A percentile compares a stretch with the other conserved stretches of the same genome.
Evolutionary conservation across 1,140 invertebrate genomes (phyloP).

Genomic region (Philaenus spumarius): DNA sequence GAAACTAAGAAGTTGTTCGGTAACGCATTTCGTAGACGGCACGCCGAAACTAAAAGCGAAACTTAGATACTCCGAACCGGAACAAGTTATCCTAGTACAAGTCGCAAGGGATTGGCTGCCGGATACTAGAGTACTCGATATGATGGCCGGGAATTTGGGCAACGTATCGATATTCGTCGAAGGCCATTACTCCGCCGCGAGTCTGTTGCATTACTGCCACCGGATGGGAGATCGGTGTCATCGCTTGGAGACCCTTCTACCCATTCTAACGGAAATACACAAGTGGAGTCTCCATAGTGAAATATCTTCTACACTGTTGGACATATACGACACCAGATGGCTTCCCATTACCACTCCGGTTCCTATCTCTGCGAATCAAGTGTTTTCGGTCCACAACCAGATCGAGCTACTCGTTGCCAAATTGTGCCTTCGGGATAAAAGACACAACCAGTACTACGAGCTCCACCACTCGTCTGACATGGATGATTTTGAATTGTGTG

Average conservation of each 20-base stretch:
- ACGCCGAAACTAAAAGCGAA: slow-evolving; percentile 3
- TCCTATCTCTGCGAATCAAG: slow-evolving; percentile 14
- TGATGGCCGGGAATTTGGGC: slow-evolving; percentile 20
- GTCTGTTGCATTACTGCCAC: slow-evolving; percentile 16
- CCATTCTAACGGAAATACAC: slow-evolving; percentile 22
- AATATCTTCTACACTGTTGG: slow-evolving; percentile 4
- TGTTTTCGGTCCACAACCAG: slow-evolving; percentile 18
- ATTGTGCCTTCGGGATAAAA: slow-evolving; percentile 22
- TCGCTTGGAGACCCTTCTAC: slow-evolving; percentile 15
- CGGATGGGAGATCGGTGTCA: slow-evolving; percentile 16
- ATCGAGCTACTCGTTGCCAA: slow-evolving; percentile 22
- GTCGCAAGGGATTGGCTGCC: slow-evolving; percentile 20
- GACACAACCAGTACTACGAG: slow-evolving; percentile 24
- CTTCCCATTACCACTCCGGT: slow-evolving; percentile 16
- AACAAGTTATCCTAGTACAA: slow-evolving; percentile 18
- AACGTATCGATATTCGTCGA: slow-evolving; percentile 26
- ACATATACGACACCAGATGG: slow-evolving; percentile 23
- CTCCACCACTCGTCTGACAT: slow-evolving; percentile 13
- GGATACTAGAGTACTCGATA: slow-evolving; percentile 16
- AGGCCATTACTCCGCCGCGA: slow-evolving; percentile 1
- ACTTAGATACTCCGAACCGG: slow-evolving; percentile 2
- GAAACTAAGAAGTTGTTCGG: slow-evolving; percentile 19
- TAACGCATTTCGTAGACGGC: slow-evolving; percentile 10
- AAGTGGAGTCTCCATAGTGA: slow-evolving; percentile 9
- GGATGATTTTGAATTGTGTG: slow-evolving; percentile 2